Percentiles rank a stretch among this genome's conserved stretches.
These are phyloP conservation scores for Halcyon senegalensis DNA, from an alignment of 2,113 vertebrate genomes.

Conservation along the genomic window DNA sequence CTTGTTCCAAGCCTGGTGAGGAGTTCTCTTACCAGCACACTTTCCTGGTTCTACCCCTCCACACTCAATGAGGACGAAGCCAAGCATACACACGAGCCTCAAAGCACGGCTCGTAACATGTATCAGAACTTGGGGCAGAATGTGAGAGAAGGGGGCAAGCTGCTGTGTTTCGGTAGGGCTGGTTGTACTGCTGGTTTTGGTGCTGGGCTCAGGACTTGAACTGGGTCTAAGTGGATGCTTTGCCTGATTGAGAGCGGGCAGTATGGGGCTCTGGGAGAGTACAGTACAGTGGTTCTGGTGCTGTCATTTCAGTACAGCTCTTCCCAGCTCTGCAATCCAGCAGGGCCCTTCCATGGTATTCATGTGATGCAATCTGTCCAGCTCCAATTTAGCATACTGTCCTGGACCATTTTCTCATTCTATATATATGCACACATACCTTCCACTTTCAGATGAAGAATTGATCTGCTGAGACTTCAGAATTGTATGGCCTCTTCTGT, in stretches of 20 bases:
- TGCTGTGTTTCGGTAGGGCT: not conserved
- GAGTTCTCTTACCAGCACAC: not conserved
- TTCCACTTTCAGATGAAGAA: not conserved
- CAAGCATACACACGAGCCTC: not conserved
- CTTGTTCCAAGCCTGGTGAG: not conserved
- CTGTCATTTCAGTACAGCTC: not conserved
- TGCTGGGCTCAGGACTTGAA: not conserved
- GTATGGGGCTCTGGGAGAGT: not conserved
- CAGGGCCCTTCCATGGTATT: not conserved
- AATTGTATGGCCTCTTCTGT: not conserved
- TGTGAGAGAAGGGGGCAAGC: not conserved
- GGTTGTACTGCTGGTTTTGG: not conserved
- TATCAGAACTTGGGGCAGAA: not conserved
- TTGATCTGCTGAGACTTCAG: not conserved
- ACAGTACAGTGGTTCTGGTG: not conserved
- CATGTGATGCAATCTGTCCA: not conserved
- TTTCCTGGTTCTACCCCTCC: not conserved
- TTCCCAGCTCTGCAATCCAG: not conserved
- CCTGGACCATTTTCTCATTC: not conserved
- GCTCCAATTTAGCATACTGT: not conserved
- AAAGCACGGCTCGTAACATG: fast-evolving
- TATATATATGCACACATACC: not conserved
- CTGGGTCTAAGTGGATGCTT: not conserved
- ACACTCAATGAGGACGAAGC: not conserved
- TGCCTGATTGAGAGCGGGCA: not conserved